Evolutionary conservation across 2,797 vertebrate genomes (phyloP).

Genomic region (Neoniphon sammara): DNA sequence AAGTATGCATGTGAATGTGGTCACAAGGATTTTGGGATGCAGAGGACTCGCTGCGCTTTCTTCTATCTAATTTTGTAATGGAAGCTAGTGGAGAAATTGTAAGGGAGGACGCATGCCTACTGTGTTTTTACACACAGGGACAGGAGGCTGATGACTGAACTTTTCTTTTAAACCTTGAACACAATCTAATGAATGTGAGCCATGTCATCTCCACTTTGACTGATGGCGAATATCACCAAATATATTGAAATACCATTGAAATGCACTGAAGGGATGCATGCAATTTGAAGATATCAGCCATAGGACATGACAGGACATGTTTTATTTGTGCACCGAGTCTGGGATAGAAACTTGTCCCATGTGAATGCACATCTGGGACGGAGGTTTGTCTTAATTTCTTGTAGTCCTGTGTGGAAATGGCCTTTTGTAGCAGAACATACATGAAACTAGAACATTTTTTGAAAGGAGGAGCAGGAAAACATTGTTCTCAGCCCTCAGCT

Average conservation of each 20-base stretch:
- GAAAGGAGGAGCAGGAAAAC: slow-evolving; percentile 10
- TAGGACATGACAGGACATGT: slow-evolving; percentile 38
- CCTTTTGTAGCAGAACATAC: too few relatives aligned
- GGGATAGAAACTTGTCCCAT: slow-evolving; percentile 32
- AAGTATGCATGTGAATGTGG: slow-evolving; percentile 1
- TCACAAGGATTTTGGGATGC: slow-evolving; percentile 4
- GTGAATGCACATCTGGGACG: slow-evolving; percentile 30
- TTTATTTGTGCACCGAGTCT: slow-evolving; percentile 28
- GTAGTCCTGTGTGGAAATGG: slow-evolving; percentile 13
- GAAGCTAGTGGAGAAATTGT: too few relatives aligned
- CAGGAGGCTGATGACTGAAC: neutral
- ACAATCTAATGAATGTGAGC: neutral
- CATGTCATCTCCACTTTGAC: too few relatives aligned
- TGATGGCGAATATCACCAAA: neutral
- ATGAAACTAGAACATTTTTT: neutral
- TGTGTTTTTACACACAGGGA: neutral
- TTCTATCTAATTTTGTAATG: too few relatives aligned
- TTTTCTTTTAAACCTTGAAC: neutral
- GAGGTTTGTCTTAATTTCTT: slow-evolving; percentile 15
- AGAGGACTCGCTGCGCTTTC: neutral
- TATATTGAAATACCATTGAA: neutral
- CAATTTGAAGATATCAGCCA: slow-evolving; percentile 15
- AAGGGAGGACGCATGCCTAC: neutral
- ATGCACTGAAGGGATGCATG: slow-evolving; percentile 3
- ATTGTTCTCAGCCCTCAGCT: neutral